Base-by-base conservation (phyloP, 2,113 vertebrate species). In the Petrocephalus zakoni region DNA sequence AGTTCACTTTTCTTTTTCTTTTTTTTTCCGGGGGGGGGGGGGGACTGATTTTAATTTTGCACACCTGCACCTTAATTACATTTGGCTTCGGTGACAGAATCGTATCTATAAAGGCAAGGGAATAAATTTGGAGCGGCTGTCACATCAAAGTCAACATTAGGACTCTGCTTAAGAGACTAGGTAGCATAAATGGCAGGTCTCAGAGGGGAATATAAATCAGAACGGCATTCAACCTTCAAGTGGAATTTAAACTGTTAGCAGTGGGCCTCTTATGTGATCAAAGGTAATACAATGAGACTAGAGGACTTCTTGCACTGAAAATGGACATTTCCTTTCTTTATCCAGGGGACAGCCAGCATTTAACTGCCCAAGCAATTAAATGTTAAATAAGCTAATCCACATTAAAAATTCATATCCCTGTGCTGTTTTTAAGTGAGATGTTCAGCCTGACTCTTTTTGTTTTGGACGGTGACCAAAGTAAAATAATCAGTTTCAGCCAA, bases 91-190 rank as follows among this genome's bases (percentile, higher is more conserved):
- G 21, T 42, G 72, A 78, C 15, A 15, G 56, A 13, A 19, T 47
- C 46, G 5, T 21, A 25, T 87, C 42, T 68, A 17, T 61, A 49
- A 64, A 56, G 29, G 85, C 72, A 42, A 42, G 37, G 37, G 86
- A 5, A 49, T 22, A 29, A 21, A 49, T 87, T 68, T 68, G 22
- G 58, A 51, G 22, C 15, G 22, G 22, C 86, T 87, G 86, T 51
- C 61, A 29, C 46, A 47, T 87, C 58, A 68, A 68, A 68, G 86
- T 87, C n/a, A 87, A 68, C 58, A 51, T 87, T 87, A 87, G 56
- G 86, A 56, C 37, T 17, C 86, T 4, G 47, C 22, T 87, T 49
- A 87, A 49, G 37, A 87, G 86, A 68, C 21, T 47, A 11, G 86
- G 42, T n/a, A 13, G 21, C 56, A 10, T 25, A 87, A 64, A 72